Evolutionary conservation across 2,113 vertebrate genomes (phyloP).

Genomic region (Grammomys dolichurus): DNA sequence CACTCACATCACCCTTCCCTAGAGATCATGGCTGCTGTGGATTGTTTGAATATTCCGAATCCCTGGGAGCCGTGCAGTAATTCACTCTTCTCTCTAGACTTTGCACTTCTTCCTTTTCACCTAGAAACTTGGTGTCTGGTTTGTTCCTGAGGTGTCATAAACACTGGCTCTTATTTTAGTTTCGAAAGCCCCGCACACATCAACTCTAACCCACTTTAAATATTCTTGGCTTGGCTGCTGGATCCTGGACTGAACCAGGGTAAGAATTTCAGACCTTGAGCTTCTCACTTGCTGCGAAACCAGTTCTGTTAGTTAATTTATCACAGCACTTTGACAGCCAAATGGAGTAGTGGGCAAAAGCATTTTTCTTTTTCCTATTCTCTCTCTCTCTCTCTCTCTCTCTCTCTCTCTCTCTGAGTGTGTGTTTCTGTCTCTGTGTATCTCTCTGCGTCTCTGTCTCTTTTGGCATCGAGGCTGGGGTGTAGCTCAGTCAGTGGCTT

Average conservation of each 20-base stretch:
- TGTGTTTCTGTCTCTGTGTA: not conserved
- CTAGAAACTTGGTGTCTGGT: not conserved
- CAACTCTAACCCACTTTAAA: not conserved
- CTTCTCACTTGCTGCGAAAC: slow-evolving; percentile 71
- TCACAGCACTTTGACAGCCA: slow-evolving; percentile 68
- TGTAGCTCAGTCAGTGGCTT: not conserved
- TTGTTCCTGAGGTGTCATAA: not conserved
- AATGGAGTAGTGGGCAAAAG: slow-evolving; percentile 46
- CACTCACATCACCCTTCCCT: not conserved
- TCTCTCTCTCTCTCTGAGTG: too few relatives aligned
- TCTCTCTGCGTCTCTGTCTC: too few relatives aligned
- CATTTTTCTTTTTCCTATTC: not conserved
- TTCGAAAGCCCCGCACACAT: not conserved
- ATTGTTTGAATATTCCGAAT: slow-evolving; percentile 21
- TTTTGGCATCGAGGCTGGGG: too few relatives aligned
- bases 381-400: not conserved
- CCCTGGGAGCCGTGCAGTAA: not conserved
- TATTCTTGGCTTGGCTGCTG: slow-evolving; percentile 1
- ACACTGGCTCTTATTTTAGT: not conserved
- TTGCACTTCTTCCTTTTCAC: slow-evolving; percentile 29
- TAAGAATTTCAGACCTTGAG: slow-evolving; percentile 61
- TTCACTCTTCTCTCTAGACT: not conserved
- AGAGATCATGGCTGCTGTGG: not conserved
- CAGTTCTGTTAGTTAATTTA: slow-evolving; percentile 79
- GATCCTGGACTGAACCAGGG: slow-evolving; percentile 49